phyloP scores from a whole-genome alignment of 2,797 vertebrate genomes.

The Numenius phaeopus region DNA sequence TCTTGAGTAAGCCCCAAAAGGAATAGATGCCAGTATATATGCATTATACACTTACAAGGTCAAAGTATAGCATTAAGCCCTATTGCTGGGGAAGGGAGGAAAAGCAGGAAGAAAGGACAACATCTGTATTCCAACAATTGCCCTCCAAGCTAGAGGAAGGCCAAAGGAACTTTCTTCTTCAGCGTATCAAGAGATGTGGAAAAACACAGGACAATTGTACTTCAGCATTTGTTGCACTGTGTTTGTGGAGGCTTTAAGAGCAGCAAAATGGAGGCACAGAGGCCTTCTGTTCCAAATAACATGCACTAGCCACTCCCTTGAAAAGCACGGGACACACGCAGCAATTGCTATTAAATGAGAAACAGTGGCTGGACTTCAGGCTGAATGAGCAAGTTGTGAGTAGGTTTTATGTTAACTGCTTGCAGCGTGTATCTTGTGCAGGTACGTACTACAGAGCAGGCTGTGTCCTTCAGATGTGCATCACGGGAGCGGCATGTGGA shows the following conservation, averaged over 20 bases:
- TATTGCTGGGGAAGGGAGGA: background rate
- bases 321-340: background rate
- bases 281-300: background rate
- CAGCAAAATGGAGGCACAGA: background rate
- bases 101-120: background rate
- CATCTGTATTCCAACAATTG: background rate
- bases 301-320: background rate
- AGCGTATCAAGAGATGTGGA: background rate
- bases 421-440: background rate
- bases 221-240: background rate
- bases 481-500: rapidly evolving
- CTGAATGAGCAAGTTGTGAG: background rate
- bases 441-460: background rate
- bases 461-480: background rate
- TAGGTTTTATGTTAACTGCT: background rate
- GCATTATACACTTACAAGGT: background rate
- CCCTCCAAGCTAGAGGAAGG: background rate
- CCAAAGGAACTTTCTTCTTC: background rate
- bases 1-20: background rate
- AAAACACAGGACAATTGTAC: background rate
- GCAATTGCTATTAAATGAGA: background rate
- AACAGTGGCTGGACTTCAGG: background rate
- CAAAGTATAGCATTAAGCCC: background rate
- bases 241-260: background rate
- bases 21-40: background rate